Evolutionary conservation across 2,113 vertebrate species (phyloP).

Genomic region (Eptesicus fuscus): DNA sequence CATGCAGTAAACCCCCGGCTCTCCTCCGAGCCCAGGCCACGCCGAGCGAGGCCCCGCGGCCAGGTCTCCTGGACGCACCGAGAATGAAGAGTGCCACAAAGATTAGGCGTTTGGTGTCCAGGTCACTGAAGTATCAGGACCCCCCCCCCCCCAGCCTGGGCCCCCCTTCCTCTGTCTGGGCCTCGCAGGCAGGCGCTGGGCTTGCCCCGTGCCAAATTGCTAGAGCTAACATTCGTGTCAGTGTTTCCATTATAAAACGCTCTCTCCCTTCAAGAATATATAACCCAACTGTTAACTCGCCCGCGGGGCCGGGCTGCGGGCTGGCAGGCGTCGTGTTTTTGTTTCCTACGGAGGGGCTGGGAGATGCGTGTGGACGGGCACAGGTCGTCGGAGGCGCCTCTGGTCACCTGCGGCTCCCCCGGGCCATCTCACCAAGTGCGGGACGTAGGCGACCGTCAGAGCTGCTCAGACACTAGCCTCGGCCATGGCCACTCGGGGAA

Average conservation of each 20-base stretch:
- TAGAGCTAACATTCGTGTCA: conserved; percentile 9
- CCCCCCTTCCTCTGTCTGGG: conserved; percentile 23
- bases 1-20: rapidly evolving
- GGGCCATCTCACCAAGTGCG: rapidly evolving
- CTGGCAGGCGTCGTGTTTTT: not conserved
- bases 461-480: not conserved
- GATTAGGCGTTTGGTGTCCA: not conserved
- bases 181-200: not conserved
- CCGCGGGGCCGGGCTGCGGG: conserved; percentile 56
- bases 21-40: rapidly evolving
- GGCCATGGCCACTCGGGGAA: not conserved
- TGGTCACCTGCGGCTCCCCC: not conserved
- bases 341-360: not conserved
- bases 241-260: conserved; percentile 75
- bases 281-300: conserved; percentile 65
- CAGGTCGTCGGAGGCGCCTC: not conserved
- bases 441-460: rapidly evolving
- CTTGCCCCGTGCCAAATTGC: conserved; percentile 17
- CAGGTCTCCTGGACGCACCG: not conserved
- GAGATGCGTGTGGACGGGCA: not conserved
- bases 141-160: not conserved
- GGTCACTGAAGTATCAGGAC: too few relatives aligned
- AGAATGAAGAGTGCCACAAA: not conserved
- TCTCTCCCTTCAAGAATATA: conserved; percentile 42
- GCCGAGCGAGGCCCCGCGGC: not conserved